phyloP scores from a whole-genome alignment of 2,888 invertebrate genomes.

The Itoplectis maculator region DNA sequence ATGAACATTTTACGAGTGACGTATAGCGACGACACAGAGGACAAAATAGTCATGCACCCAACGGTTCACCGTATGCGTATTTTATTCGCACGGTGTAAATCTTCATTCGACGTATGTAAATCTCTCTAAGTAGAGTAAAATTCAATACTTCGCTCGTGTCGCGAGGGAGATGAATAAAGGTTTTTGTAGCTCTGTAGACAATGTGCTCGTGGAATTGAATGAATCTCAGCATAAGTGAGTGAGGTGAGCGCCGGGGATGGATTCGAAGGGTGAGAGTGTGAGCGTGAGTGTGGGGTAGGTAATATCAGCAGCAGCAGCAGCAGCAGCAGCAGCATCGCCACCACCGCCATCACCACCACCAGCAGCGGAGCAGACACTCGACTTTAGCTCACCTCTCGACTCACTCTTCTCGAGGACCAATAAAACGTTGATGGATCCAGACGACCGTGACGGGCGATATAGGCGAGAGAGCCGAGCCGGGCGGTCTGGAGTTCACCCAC shows the following conservation, averaged over 20 bases:
- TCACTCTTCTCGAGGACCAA: slow-evolving; percentile 38
- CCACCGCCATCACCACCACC: background rate
- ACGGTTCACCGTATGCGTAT: no score
- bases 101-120: background rate
- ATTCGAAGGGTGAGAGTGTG: background rate
- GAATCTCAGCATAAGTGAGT: slow-evolving; percentile 26
- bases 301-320: slow-evolving; percentile 18
- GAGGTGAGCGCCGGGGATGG: background rate
- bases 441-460: slow-evolving; percentile 31
- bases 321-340: no score
- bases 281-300: slow-evolving; percentile 1
- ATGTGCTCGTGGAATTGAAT: slow-evolving; percentile 23
- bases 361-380: slow-evolving; percentile 21
- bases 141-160: background rate
- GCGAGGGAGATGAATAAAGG: background rate
- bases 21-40: no score
- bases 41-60: no score
- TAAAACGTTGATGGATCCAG: slow-evolving; percentile 47
- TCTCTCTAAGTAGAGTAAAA: background rate
- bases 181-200: background rate
- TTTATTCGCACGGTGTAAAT: no score
- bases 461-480: background rate
- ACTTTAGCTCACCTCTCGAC: slow-evolving; percentile 33
- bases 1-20: no score
- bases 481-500: slow-evolving; percentile 8